Conservation (phyloP, 2,113 vertebrate genomes). For the Alligator sinensis region DNA sequence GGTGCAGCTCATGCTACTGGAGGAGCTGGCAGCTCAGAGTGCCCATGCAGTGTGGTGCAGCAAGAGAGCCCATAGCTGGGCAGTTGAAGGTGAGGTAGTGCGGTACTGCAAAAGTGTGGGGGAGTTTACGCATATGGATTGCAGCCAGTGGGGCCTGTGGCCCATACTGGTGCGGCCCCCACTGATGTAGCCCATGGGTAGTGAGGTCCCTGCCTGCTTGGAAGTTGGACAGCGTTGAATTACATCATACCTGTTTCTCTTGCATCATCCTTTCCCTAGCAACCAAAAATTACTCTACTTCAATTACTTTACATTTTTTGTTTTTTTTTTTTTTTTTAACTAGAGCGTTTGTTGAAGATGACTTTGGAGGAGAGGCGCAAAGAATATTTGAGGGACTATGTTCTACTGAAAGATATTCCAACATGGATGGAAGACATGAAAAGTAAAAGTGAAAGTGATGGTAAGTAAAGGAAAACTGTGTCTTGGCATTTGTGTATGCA, state of each 20-base stretch:
- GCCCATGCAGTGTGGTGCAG: too few species aligned
- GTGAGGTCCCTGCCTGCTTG: not conserved
- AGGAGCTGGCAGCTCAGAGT: too few species aligned
- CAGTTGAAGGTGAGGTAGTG: too few species aligned
- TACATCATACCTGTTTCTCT: not conserved
- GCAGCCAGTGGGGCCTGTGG: too few species aligned
- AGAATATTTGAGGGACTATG: conserved; percentile 86
- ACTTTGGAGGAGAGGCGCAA: conserved; percentile 91
- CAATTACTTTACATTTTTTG: not conserved
- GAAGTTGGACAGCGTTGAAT: not conserved
- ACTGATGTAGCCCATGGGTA: too few species aligned
- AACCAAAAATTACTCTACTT: not conserved
- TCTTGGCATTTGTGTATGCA: too few species aligned
- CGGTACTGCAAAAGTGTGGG: too few species aligned
- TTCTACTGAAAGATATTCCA: conserved; percentile 85
- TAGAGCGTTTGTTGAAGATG: conserved; percentile 92
- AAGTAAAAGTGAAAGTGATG: conserved; percentile 76
- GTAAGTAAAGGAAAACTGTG: conserved; percentile 66
- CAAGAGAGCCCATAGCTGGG: too few species aligned
- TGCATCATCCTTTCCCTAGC: not conserved
- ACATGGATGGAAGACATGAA: conserved; percentile 88
- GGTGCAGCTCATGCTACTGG: too few species aligned
- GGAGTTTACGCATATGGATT: too few species aligned
- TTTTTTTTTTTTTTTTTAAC: conserved; percentile 39
- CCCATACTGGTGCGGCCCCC: too few species aligned